Conservation (phyloP, 2,888 invertebrate species). For the Pelosia muscerda region DNA sequence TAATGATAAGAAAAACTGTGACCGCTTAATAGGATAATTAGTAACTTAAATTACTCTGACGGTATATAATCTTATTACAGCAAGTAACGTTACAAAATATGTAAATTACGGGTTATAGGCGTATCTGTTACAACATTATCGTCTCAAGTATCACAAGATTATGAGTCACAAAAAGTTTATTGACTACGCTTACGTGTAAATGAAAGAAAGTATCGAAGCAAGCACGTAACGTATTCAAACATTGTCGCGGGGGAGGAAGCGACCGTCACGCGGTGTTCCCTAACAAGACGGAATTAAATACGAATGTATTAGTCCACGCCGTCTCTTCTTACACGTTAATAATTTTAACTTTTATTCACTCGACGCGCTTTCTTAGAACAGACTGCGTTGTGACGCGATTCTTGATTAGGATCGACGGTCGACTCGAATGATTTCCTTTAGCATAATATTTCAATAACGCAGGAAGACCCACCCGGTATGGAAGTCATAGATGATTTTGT, state of each 20-base stretch:
- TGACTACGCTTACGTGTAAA: conserved; percentile 42
- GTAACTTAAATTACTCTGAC: background rate
- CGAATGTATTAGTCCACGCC: conserved; percentile 70
- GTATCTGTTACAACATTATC: conserved; percentile 28
- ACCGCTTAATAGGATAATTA: background rate
- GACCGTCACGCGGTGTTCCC: conserved; percentile 72
- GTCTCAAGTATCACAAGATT: conserved; percentile 29
- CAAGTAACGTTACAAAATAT: conserved; percentile 22
- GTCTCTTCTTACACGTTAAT: conserved; percentile 73
- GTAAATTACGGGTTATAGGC: conserved; percentile 23
- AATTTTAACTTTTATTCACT: conserved; percentile 75
- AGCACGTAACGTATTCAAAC: conserved; percentile 70
- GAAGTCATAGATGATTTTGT: conserved; percentile 51
- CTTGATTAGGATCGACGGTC: conserved; percentile 73
- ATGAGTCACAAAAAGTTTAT: conserved; percentile 46
- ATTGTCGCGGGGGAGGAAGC: conserved; percentile 76
- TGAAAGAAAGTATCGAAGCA: conserved; percentile 55
- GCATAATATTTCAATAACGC: conserved; percentile 66
- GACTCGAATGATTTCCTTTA: conserved; percentile 62
- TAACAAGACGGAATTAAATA: conserved; percentile 83
- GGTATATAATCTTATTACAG: background rate
- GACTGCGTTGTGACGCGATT: conserved; percentile 68
- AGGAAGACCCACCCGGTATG: conserved; percentile 49
- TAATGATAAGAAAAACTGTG: conserved; percentile 19
- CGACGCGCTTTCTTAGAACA: conserved; percentile 73